These are phyloP conservation scores for Dreissena polymorpha DNA, from an alignment of 1,140 invertebrate genomes.

Conservation along the genomic window DNA sequence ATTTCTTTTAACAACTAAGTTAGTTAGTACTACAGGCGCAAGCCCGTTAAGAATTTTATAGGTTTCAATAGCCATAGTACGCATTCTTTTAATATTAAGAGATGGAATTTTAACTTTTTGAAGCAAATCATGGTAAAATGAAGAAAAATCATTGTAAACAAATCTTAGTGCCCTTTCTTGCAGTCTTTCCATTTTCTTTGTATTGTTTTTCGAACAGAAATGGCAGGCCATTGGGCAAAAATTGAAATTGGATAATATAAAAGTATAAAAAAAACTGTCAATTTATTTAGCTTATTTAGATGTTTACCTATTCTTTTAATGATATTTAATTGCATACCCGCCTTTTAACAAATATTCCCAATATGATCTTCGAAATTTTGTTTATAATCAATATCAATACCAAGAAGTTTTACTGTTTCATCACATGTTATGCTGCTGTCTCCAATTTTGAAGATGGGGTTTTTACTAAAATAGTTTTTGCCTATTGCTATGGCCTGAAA, in stretches of 20 bases:
- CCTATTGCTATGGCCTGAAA: constrained; percentile 50
- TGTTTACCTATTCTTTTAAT: constrained; percentile 30
- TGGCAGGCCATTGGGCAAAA: constrained; percentile 47
- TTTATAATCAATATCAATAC: constrained; percentile 40
- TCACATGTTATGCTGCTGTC: constrained; percentile 40
- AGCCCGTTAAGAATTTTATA: constrained; percentile 9
- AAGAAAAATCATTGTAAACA: constrained; percentile 25
- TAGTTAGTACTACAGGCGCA: neutral
- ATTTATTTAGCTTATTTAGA: constrained; percentile 26
- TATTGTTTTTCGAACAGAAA: constrained; percentile 47
- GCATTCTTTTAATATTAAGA: constrained; percentile 4
- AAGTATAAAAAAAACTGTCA: constrained; percentile 42
- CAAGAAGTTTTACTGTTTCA: constrained; percentile 49
- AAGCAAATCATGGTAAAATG: neutral
- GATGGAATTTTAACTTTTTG: constrained; percentile 11
- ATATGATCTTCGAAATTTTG: constrained; percentile 55
- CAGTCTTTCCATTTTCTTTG: constrained; percentile 47
- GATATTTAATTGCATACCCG: constrained; percentile 54
- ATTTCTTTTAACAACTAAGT: constrained; percentile 10
- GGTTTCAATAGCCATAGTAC: constrained; percentile 3
- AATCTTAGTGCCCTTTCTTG: constrained; percentile 27
- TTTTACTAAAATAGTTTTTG: constrained; percentile 21
- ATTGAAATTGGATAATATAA: constrained; percentile 52
- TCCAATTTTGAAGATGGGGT: constrained; percentile 14
- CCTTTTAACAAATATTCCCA: constrained; percentile 49